Conservation (phyloP, 2,797 vertebrate species). For the Gallinago stenura region DNA sequence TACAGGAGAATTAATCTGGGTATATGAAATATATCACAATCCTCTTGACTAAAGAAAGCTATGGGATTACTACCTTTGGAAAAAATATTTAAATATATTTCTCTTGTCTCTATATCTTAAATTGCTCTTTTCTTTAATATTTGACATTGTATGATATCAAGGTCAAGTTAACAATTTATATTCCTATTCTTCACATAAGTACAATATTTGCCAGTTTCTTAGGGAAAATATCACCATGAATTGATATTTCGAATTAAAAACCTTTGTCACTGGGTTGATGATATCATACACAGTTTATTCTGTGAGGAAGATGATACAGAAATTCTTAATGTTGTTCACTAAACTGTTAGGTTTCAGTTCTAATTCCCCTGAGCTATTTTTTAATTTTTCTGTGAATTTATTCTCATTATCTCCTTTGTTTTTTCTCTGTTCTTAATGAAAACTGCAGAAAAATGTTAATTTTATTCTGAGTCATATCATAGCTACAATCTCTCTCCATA, state of each 20-base stretch:
- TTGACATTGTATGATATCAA: fast-evolving
- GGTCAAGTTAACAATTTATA: not conserved
- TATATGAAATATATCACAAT: not conserved
- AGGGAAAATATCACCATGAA: not conserved
- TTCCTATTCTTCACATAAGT: not conserved
- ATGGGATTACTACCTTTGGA: not conserved
- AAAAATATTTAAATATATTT: not conserved
- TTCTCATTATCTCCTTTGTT: not conserved
- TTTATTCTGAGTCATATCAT: not conserved
- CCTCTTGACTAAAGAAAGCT: not conserved
- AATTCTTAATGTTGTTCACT: not conserved
- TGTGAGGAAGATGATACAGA: not conserved
- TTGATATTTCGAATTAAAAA: not conserved
- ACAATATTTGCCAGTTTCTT: not conserved
- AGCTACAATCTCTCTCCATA: not conserved
- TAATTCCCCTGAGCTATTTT: not conserved
- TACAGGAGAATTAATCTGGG: not conserved
- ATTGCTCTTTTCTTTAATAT: not conserved
- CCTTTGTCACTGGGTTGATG: fast-evolving
- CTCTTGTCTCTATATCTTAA: not conserved
- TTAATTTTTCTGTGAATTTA: not conserved
- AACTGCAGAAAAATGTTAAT: not conserved
- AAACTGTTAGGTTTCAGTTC: not conserved
- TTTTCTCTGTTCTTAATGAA: not conserved
- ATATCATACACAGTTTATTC: not conserved